These are phyloP conservation scores for Corbicula japonica DNA, from an alignment of 2,888 invertebrate species.

Conservation along the genomic window DNA sequence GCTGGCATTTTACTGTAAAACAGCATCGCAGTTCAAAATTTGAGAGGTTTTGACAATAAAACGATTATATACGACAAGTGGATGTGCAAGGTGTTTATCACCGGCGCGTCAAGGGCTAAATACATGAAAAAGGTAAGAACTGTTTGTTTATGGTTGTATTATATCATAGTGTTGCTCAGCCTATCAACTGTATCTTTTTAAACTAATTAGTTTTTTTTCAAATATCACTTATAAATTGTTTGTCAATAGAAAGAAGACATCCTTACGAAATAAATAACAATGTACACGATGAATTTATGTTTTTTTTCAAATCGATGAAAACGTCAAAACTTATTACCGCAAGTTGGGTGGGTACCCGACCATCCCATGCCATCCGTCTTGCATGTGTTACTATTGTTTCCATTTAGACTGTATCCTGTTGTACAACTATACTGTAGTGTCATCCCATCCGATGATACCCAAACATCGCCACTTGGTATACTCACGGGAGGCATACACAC, in stretches of 20 bases:
- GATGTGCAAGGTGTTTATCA: too few species aligned
- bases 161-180: not conserved
- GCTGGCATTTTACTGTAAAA: slow-evolving; percentile 50
- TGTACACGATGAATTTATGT: not conserved
- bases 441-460: slow-evolving; percentile 56
- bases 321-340: slow-evolving; percentile 34
- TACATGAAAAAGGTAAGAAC: too few species aligned
- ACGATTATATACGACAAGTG: too few species aligned
- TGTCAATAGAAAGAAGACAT: too few species aligned
- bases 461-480: slow-evolving; percentile 47
- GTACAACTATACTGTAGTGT: slow-evolving; percentile 42
- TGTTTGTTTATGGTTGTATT: too few species aligned
- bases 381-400: slow-evolving; percentile 40
- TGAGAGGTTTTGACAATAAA: not conserved
- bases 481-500: slow-evolving; percentile 48
- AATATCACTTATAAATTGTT: too few species aligned
- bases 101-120: too few species aligned
- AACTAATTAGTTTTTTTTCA: too few species aligned
- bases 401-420: slow-evolving; percentile 44
- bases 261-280: not conserved
- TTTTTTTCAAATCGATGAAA: too few species aligned
- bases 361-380: slow-evolving; percentile 50
- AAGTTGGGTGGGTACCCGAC: slow-evolving; percentile 40
- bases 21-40: not conserved
- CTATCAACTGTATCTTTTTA: not conserved